Evolutionary conservation across 2,797 vertebrate genomes (phyloP).

Genomic region (Crotalus adamanteus): DNA sequence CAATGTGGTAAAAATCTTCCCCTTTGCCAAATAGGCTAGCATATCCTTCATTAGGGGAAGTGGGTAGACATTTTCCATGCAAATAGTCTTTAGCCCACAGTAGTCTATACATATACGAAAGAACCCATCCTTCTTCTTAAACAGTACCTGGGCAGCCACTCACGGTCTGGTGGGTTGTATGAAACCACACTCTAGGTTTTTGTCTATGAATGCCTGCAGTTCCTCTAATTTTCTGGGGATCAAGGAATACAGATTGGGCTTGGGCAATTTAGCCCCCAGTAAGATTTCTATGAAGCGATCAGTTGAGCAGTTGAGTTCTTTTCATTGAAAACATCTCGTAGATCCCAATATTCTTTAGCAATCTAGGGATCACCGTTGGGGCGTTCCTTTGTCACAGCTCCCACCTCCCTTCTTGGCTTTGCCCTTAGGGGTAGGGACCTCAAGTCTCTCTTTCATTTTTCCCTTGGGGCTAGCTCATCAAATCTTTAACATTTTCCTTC

Average conservation of each 20-base stretch:
- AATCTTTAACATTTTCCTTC: background rate
- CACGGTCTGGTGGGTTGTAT: background rate
- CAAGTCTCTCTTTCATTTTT: background rate
- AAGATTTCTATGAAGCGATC: background rate
- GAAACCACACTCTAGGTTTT: background rate
- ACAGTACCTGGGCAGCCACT: background rate
- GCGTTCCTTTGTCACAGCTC: background rate
- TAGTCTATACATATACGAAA: background rate
- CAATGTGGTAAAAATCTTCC: background rate
- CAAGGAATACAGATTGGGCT: background rate
- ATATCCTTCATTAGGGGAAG: background rate
- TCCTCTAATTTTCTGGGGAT: background rate
- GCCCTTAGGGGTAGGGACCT: background rate
- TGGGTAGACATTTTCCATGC: background rate
- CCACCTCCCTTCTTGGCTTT: background rate
- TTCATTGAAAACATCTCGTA: background rate
- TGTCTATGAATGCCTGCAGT: background rate
- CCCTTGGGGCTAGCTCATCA: background rate
- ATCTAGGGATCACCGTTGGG: background rate
- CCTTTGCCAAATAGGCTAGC: background rate
- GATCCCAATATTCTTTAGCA: background rate
- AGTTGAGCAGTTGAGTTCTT: background rate
- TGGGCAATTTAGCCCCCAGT: background rate
- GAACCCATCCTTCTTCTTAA: background rate
- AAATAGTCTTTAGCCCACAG: background rate